Percentiles rank a stretch among this genome's conserved stretches.
phyloP scores from a whole-genome alignment of 2,113 vertebrate genomes.

The Mobula birostris region DNA sequence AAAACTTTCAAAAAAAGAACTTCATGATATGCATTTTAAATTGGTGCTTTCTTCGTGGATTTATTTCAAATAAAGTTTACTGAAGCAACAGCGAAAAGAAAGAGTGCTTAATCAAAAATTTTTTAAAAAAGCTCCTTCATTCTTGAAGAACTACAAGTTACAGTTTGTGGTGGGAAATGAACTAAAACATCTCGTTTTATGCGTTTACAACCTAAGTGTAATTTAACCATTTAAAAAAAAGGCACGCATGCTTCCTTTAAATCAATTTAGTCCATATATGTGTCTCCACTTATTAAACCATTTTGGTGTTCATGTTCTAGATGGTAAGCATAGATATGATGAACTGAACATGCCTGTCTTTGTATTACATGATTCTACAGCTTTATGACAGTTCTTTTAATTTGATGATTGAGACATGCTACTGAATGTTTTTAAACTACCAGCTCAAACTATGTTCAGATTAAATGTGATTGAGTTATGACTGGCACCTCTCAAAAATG shows the following conservation, averaged over 20 bases:
- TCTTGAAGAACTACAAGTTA: not conserved
- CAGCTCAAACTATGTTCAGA: too few relatives aligned
- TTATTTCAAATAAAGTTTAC: not conserved
- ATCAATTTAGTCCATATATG: not conserved
- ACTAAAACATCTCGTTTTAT: not conserved
- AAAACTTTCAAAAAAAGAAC: not conserved
- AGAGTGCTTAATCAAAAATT: not conserved
- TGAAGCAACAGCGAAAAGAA: not conserved
- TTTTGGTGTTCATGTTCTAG: too few relatives aligned
- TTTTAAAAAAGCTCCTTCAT: not conserved
- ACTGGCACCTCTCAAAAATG: too few relatives aligned
- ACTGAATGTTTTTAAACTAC: too few relatives aligned
- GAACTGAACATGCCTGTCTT: too few relatives aligned
- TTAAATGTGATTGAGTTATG: too few relatives aligned
- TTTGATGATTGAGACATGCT: too few relatives aligned
- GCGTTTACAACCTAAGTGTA: not conserved
- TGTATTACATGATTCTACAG: too few relatives aligned
- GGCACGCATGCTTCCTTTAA: not conserved
- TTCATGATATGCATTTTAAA: not conserved
- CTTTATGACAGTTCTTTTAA: too few relatives aligned
- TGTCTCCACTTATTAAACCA: not conserved
- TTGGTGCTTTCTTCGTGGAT: not conserved
- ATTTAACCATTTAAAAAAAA: not conserved
- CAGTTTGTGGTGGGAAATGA: not conserved
- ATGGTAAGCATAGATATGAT: too few relatives aligned